phyloP scores from a whole-genome alignment of 2,113 vertebrate genomes.

The Pollimyrus isidori region DNA sequence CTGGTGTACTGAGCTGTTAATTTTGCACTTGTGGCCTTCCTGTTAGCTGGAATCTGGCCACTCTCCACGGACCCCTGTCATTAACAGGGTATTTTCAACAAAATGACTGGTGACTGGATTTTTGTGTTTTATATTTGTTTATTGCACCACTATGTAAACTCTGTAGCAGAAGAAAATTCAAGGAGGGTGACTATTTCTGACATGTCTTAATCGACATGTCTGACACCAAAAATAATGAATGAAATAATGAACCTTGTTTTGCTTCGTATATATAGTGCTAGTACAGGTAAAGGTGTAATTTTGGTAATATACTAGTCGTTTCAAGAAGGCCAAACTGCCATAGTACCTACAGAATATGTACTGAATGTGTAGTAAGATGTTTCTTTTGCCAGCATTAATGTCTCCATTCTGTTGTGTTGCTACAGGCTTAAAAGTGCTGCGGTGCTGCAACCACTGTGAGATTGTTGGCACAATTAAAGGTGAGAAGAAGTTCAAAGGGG shows the following conservation, averaged over 20 bases:
- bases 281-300: background rate
- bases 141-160: background rate
- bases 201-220: background rate
- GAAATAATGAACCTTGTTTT: no score
- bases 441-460: slow-evolving; percentile 50
- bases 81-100: background rate
- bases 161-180: background rate
- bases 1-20: background rate
- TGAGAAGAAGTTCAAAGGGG: slow-evolving; percentile 50
- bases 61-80: background rate
- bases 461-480: slow-evolving; percentile 53
- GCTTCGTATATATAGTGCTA: background rate
- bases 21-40: background rate
- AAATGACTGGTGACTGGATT: background rate
- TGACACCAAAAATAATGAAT: background rate
- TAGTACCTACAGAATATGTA: background rate
- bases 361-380: background rate
- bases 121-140: background rate
- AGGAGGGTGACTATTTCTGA: background rate
- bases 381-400: background rate
- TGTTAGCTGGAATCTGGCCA: background rate
- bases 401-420: background rate
- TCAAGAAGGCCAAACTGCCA: background rate
- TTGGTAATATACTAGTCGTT: background rate
- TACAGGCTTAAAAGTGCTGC: slow-evolving; percentile 46